Base-by-base conservation (phyloP, 1,140 invertebrate genomes). In the Rhyzopertha dominica region DNA sequence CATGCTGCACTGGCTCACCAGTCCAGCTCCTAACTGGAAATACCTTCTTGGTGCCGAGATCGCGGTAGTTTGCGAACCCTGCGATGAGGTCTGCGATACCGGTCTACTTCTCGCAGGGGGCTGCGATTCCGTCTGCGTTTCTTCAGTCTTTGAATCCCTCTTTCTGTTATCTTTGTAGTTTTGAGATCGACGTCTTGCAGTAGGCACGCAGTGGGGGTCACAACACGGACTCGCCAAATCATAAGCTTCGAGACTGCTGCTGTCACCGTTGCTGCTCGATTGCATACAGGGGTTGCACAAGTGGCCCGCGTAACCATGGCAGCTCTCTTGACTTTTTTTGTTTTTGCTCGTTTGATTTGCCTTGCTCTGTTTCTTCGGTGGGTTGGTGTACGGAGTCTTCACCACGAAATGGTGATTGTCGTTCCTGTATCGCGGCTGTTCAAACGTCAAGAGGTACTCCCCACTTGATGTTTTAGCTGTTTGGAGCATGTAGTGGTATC, bases 211-310 rank as follows among this genome's bases (percentile, higher is more conserved):
- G 51, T 87, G 82, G 0, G 84, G 82, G 63, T 87, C 83, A 62
- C 87, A 90, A 54, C 86, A 90, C 1, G 85, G 83, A 67, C 84
- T 88, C 1, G 85, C 85, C 10, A 88, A 62, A 58, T 88, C 85
- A 47, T 90, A 90, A 5, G 85, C 85, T 61, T 89, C 85, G 22
- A 89, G 66, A 56, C 84, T 88, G 9, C 79, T 80, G 42, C 78
- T 83, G 43, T 88, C 85, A 23, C 65, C 74, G 60, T 76, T 78
- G 36, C 74, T 69, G 31, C 75, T 75, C 23, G 74, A 73, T 13
- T 79, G 77, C 47, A 85, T 74, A 43, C 86, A 89, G 2, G 86
- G 83, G 45, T 83, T 80, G 63, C 86, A 89, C 0, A 84, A 72
- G 53, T 78, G 82, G 9, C 79, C 77, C 35, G 53, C 54, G 51